phyloP scores from a whole-genome alignment of 2,888 invertebrate genomes.

The Falcaria lacertinaria region DNA sequence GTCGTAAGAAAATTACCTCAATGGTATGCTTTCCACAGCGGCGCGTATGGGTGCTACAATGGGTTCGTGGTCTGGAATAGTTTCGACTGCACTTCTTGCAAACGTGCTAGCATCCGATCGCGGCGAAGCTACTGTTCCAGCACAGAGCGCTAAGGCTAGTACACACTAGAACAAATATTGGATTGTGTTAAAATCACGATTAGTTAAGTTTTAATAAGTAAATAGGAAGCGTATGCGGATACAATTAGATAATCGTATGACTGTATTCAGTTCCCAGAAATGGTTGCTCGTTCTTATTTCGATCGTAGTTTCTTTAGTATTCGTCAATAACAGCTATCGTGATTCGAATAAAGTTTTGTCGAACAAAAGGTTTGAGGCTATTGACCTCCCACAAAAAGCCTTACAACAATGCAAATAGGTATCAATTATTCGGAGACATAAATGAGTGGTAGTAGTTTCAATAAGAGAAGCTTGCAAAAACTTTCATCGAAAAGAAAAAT shows the following conservation, averaged over 20 bases:
- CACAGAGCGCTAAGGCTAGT: constrained; percentile 41
- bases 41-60: constrained; percentile 82
- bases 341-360: constrained; percentile 48
- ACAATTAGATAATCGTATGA: no score
- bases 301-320: constrained; percentile 24
- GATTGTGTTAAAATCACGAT: constrained; percentile 9
- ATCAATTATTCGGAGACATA: constrained; percentile 51
- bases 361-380: constrained; percentile 55
- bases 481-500: constrained; percentile 30
- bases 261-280: no score
- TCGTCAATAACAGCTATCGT: constrained; percentile 41
- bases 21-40: constrained; percentile 87
- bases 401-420: constrained; percentile 53
- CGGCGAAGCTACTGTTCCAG: constrained; percentile 49
- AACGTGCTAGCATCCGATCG: constrained; percentile 43
- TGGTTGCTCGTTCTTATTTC: constrained; percentile 13
- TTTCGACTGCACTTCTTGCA: constrained; percentile 58
- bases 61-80: constrained; percentile 60
- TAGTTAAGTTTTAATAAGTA: no score
- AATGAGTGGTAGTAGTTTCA: constrained; percentile 43
- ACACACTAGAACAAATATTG: constrained; percentile 39
- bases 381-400: constrained; percentile 56
- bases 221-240: no score
- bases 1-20: constrained; percentile 43
- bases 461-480: constrained; percentile 40